Evolutionary conservation across 2,888 invertebrate genomes (phyloP), one percentile per base, ranked within the genome.

Genomic region (Ectemnius continuus): DNA sequence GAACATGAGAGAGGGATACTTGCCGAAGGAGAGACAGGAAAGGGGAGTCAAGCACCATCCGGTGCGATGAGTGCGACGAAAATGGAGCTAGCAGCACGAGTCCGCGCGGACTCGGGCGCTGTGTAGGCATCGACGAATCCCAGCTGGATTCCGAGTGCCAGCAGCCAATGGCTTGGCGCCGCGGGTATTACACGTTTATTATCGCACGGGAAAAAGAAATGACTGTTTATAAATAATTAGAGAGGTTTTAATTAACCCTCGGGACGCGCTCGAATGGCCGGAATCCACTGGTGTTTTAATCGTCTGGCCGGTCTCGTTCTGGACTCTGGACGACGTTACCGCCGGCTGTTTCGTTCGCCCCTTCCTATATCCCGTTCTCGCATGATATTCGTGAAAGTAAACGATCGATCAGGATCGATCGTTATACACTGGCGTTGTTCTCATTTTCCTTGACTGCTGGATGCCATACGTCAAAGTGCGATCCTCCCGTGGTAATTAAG

Each of bases 221-320:
- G 87, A 88, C 90, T 90, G 88, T 90, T 89, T 90, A 89, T 90
- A 90, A 90, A 90, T 90, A 90, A 90, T 90, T 90, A 90, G 90
- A 89, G 89, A 90, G 90, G 87, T 89, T 90, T 90, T 90, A 90
- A 90, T 90, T 90, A 90, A 89, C 88, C 88, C 88, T 86, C 86
- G 86, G 87, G 89, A 88, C 86, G 87, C 84, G 86, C 84, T 84
- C 84, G 84, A 85, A 83, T 75, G 77, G 73, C 75, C 78, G 80
- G 80, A 76, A 81, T 76, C 80, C 82, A 73, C 70, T 80, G 82
- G 82, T 79, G 84, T 85, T 88, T 88, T 86, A 89, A 89, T 89
- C 88, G 86, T 83, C 75, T 72, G 76, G 74, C 70, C 78, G 80
- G 80, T 76, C 80, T 82, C 68, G 70, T 36, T 36, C 11, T 36